These are phyloP conservation scores for human DNA, from an alignment of 2,113 vertebrate species.

Conservation along the genomic window DNA sequence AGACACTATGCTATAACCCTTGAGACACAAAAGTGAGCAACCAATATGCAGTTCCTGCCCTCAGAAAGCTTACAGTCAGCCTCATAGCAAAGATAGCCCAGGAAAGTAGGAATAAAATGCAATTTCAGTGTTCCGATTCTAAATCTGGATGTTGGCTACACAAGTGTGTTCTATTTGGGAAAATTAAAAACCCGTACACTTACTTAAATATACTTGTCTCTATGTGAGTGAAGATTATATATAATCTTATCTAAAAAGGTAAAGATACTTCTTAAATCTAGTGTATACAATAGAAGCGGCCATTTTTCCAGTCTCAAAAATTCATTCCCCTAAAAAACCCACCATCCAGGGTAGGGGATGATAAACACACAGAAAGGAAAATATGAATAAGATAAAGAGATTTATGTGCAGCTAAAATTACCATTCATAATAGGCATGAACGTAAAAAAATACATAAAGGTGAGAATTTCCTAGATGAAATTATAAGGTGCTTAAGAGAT, in stretches of 20 bases:
- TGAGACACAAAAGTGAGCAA: background rate
- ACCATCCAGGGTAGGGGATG: background rate
- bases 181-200: background rate
- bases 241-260: background rate
- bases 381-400: background rate
- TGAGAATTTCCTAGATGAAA: background rate
- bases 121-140: background rate
- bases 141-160: background rate
- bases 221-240: background rate
- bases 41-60: background rate
- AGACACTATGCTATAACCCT: background rate
- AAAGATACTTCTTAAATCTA: background rate
- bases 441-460: background rate
- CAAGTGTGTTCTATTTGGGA: background rate
- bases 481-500: background rate
- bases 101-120: background rate
- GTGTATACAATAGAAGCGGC: background rate
- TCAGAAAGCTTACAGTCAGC: background rate
- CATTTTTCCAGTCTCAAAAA: background rate
- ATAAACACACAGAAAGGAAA: background rate
- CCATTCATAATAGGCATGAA: background rate
- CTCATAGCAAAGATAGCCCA: background rate
- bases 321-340: background rate
- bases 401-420: background rate
- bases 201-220: background rate